A percentile compares a stretch with the other conserved stretches of the same genome.
These are phyloP conservation scores for Chydorus sphaericus DNA, from an alignment of 2,888 invertebrate species.

Conservation along the genomic window DNA sequence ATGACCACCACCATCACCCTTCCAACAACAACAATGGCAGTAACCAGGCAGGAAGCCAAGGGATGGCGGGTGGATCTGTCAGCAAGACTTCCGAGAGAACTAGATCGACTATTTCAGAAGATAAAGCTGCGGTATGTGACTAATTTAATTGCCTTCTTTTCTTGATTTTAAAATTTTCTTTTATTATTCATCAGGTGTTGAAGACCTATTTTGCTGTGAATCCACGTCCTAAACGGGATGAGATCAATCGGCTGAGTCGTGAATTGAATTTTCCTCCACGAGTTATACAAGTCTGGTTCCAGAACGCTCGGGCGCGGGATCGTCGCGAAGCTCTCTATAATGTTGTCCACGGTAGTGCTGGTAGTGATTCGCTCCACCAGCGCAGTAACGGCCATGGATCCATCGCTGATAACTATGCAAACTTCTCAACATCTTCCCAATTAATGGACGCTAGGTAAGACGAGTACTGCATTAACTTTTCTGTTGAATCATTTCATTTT, in stretches of 20 bases:
- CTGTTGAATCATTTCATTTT: not conserved
- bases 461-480: not conserved
- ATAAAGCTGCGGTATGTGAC: conserved; percentile 54
- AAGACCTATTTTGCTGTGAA: conserved; percentile 80
- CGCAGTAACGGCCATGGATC: not conserved
- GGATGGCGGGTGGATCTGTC: conserved; percentile 28
- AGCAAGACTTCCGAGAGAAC: conserved; percentile 44
- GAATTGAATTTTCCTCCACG: conserved; percentile 41
- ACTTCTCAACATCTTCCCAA: no score
- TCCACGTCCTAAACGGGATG: conserved; percentile 85
- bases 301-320: conserved; percentile 82
- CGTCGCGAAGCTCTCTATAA: conserved; percentile 40
- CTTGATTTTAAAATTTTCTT: no score
- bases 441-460: not conserved
- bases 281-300: conserved; percentile 71
- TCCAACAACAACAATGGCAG: conserved; percentile 23
- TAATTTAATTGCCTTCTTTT: not conserved
- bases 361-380: not conserved
- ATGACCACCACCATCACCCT: conserved; percentile 17
- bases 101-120: conserved; percentile 84
- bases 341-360: conserved; percentile 1
- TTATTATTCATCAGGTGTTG: conserved; percentile 35
- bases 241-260: conserved; percentile 76
- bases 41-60: conserved; percentile 19
- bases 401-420: conserved; percentile 3